phyloP scores from a whole-genome alignment of 2,888 invertebrate species.

The Encarsia formosa region DNA sequence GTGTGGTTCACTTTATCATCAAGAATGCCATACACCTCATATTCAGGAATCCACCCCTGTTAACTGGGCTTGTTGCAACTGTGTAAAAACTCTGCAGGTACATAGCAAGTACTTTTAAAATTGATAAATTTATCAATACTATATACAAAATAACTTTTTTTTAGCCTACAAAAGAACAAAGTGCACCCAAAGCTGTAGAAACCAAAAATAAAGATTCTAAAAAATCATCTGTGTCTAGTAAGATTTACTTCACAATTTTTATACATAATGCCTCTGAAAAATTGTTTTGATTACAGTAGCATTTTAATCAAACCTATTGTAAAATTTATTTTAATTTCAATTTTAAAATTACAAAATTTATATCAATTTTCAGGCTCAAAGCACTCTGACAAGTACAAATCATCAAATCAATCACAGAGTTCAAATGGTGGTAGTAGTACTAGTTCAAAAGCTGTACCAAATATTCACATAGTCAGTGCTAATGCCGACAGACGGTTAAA shows the following conservation, averaged over 20 bases:
- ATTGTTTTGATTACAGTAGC: no score
- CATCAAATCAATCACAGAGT: constrained; percentile 31
- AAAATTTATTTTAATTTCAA: no score
- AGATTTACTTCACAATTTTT: no score
- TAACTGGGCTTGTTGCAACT: constrained; percentile 62
- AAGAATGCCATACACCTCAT: constrained; percentile 88
- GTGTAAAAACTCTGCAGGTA: constrained; percentile 47
- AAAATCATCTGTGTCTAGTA: constrained; percentile 43
- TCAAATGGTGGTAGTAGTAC: constrained; percentile 32
- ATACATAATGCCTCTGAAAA: no score
- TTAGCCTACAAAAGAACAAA: constrained; percentile 43
- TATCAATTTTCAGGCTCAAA: constrained; percentile 33
- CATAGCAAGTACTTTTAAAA: no score
- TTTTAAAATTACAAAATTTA: no score
- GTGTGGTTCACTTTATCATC: constrained; percentile 88
- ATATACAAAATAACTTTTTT: no score
- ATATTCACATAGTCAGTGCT: constrained; percentile 63
- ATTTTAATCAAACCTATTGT: no score
- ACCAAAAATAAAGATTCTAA: constrained; percentile 44
- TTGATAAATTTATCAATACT: no score
- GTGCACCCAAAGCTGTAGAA: constrained; percentile 46
- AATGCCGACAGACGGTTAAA: constrained; percentile 78
- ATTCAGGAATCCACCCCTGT: constrained; percentile 69
- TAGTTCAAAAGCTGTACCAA: constrained; percentile 54
- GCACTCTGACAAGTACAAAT: constrained; percentile 38